Evolutionary conservation across 2,888 invertebrate genomes (phyloP).

Genomic region (Pseudanteris insignis): DNA sequence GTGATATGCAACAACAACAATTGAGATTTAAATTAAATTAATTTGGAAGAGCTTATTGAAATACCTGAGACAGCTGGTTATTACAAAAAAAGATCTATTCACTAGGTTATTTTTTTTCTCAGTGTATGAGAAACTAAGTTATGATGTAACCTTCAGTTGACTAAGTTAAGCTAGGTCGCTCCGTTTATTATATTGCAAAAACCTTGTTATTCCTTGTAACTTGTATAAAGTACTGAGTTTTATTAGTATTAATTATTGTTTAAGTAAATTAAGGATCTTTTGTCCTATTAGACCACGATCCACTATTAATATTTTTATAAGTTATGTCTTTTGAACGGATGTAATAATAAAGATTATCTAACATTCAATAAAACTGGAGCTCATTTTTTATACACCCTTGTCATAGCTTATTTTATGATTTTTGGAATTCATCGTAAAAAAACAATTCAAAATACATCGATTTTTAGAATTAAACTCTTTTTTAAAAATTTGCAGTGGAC

Average conservation of each 20-base stretch:
- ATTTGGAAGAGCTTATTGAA: no score
- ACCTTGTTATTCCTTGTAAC: constrained; percentile 65
- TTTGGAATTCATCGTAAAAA: no score
- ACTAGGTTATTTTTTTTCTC: no score
- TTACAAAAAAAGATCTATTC: no score
- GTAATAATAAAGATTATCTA: constrained; percentile 65
- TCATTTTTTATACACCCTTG: not conserved
- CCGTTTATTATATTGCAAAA: constrained; percentile 56
- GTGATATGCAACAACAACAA: no score
- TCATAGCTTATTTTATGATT: no score
- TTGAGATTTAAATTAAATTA: no score
- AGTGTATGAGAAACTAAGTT: constrained; percentile 50
- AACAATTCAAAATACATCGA: no score
- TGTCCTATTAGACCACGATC: constrained; percentile 43
- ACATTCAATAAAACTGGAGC: constrained; percentile 54
- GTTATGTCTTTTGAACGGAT: constrained; percentile 65
- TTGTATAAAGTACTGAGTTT: constrained; percentile 67
- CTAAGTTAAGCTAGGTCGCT: constrained; percentile 48
- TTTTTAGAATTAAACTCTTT: no score
- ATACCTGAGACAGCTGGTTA: no score
- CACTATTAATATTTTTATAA: constrained; percentile 59
- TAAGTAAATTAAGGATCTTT: constrained; percentile 60
- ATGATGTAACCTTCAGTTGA: constrained; percentile 53
- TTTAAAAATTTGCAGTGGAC: no score
- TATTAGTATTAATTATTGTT: constrained; percentile 63